Base-by-base conservation (phyloP, 2,888 invertebrate genomes). In the Apamea sordens region DNA sequence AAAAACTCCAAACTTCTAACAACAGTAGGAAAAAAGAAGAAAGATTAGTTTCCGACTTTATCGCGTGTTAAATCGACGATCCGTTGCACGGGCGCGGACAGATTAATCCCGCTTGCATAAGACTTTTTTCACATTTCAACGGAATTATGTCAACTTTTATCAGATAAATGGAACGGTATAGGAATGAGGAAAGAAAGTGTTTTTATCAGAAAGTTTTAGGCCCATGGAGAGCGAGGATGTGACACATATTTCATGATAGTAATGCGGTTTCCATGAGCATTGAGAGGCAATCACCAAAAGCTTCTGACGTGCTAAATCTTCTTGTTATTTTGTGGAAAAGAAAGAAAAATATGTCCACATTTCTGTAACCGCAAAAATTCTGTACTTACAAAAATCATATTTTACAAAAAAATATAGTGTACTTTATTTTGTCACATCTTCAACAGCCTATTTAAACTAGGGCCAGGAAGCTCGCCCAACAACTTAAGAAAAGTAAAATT, bases 61-160 rank as follows among this genome's bases (percentile, higher is more conserved):
- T 94, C 93, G 92, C 89, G 91, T 92, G 93, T 91, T 91, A 93
- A 94, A 94, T 94, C 93, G 91, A 82, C 91, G 90, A 92, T 93
- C 91, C 91, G 87, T 92, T 92, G 93, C 94, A 93, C 90, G 92
- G 85, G 89, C 90, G 89, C 89, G 88, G 92, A 93, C 90, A 91
- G 91, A 94, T 94, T 94, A 95, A 94, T 94, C 91, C 91, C 79
- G 86, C 91, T 93, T 92, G 92, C 92, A 91, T 92, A 90, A 89
- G 82, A 88, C 86, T 89, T 92, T 92, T 89, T 90, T 90, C 88
- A 86, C 90, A 88, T 89, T 88, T 85, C 85, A 86, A 86, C 86
- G 75, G 85, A 88, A 89, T 92, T 86, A 88, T 89, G 68, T 81
- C 76, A 76, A 85, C 80, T 86, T 89, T 89, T 83, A 87, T 88